These are phyloP conservation scores for Danio aesculapii DNA, from an alignment of 2,797 vertebrate genomes.

Conservation along the genomic window DNA sequence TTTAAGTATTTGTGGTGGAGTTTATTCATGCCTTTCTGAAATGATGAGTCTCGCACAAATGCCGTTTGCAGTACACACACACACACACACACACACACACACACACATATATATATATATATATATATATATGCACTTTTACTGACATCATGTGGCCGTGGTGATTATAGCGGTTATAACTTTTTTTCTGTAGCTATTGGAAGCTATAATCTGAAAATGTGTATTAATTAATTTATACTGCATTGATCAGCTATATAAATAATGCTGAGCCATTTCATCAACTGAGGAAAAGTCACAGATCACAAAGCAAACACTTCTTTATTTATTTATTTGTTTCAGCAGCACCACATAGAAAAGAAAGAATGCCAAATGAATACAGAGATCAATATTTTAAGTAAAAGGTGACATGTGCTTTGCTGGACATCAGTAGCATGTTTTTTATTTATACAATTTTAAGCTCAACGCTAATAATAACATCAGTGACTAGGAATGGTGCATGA, in stretches of 20 bases:
- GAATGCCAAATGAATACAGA: slow-evolving; percentile 59
- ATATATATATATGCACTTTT: too few species aligned
- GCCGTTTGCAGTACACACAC: too few species aligned
- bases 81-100: too few species aligned
- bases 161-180: too few species aligned
- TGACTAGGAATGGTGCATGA: slow-evolving; percentile 26
- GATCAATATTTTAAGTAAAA: slow-evolving; percentile 41
- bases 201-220: background rate
- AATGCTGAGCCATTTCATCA: background rate
- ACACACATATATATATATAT: too few species aligned
- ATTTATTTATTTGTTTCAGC: slow-evolving; percentile 39
- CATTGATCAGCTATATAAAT: too few species aligned
- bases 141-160: too few species aligned
- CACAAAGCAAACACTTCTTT: slow-evolving; percentile 56
- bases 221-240: too few species aligned
- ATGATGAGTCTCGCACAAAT: too few species aligned
- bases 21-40: too few species aligned
- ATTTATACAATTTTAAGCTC: slow-evolving; percentile 18
- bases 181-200: background rate
- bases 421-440: slow-evolving; percentile 51
- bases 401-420: slow-evolving; percentile 45
- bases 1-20: too few species aligned
- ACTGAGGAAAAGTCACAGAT: slow-evolving; percentile 9
- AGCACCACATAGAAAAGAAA: slow-evolving; percentile 55
- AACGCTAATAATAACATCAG: slow-evolving; percentile 31